Base-by-base conservation (phyloP, 92 coral and sea anemone species). In the Montipora capitata region DNA sequence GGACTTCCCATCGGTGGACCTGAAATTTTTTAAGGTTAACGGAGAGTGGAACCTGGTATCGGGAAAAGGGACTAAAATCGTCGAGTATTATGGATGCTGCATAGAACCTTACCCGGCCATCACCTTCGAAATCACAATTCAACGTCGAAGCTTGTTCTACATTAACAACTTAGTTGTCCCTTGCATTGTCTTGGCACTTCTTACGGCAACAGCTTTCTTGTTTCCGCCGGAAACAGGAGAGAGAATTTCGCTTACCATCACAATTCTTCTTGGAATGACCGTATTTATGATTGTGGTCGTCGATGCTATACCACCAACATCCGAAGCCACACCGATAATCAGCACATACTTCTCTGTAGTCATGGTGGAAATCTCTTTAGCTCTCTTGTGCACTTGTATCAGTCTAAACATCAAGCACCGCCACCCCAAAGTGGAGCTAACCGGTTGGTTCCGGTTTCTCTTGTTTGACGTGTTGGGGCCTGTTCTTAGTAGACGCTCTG, bases 221-320 rank as follows among this genome's bases (percentile, higher is more conserved):
- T 94, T 97, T 54, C 99, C 99, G 73, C 99, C 99, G 52, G 98
- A 97, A 85, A 94, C 99, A 42, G 99, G 99, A 48, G 99, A 97
- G 71, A 84, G 99, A 76, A 95, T 97, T 49, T 96, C 99, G 14
- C 91, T 97, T 14, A 98, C 96, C 72, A 92, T 97, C 72, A 97
- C 99, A 4, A 95, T 96, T 52, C 91, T 95, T 54, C 88, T 94
- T 8, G 99, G 99, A 14, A 94, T 97, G 94, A 97, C 99, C 2
- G 99, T 97, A n/a, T 97, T 97, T 66, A 97, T 94, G 99, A 90
- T 96, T 2, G 87, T 97, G 16, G 96, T 94, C 87, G 96, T 96
- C 10, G 99, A 97, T 69, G 94, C 98, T 41, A 97, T 97, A 43
- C 99, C 99, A 3, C 92, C 99, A 10, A 94, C 98, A 16, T 97